Percentiles rank a stretch among this genome's conserved stretches.
These are phyloP conservation scores for Desmophyllum pertusum DNA, from an alignment of 92 coral and sea anemone species.

Conservation along the genomic window DNA sequence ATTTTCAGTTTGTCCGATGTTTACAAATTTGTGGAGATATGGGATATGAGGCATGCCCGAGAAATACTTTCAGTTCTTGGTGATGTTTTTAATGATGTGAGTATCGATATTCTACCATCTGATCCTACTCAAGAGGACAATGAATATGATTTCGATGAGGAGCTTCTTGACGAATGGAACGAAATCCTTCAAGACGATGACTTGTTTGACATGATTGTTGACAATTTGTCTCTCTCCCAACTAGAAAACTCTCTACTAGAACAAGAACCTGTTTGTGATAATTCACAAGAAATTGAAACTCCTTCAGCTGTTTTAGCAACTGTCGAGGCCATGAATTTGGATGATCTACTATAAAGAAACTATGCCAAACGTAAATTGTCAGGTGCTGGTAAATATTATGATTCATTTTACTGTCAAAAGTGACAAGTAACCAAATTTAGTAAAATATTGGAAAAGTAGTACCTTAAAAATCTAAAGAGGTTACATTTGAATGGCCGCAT, in stretches of 20 bases:
- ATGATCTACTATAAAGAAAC: conserved; percentile 19
- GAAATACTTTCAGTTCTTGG: conserved; percentile 24
- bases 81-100: conserved; percentile 54
- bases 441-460: not conserved
- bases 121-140: no score
- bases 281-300: not conserved
- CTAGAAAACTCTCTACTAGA: not conserved
- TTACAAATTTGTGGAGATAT: conserved; percentile 51
- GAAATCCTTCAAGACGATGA: no score
- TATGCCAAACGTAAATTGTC: conserved; percentile 14
- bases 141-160: no score
- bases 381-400: conserved; percentile 20
- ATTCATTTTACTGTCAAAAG: not conserved
- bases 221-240: conserved; percentile 3
- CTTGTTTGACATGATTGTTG: no score
- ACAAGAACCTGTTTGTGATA: conserved; percentile 12
- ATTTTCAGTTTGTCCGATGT: conserved; percentile 46
- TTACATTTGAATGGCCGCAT: not conserved
- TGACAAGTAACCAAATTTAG: conserved; percentile 1
- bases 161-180: no score
- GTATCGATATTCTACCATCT: no score
- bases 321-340: conserved; percentile 35
- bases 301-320: conserved; percentile 44
- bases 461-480: conserved; percentile 4
- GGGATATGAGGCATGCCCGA: conserved; percentile 59